Evolutionary conservation across 2,113 vertebrate genomes (phyloP).

Genomic region (Fregetta grallaria): DNA sequence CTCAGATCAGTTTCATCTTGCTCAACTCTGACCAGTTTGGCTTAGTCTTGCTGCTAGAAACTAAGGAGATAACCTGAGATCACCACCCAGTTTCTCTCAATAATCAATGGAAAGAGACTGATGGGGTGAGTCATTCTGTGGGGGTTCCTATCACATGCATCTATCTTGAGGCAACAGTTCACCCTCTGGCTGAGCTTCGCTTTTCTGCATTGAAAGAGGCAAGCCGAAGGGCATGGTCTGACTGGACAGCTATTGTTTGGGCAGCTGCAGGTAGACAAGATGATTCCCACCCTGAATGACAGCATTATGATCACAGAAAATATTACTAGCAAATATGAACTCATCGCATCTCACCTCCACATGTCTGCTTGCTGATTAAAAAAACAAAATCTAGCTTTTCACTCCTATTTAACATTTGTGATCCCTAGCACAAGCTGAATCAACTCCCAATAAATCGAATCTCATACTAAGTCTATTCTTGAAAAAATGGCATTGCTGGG

Average conservation of each 20-base stretch:
- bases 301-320: background rate
- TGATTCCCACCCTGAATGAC: background rate
- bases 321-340: background rate
- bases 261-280: background rate
- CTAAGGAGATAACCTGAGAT: background rate
- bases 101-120: background rate
- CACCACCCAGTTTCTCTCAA: background rate
- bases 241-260: background rate
- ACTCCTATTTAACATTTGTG: background rate
- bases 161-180: background rate
- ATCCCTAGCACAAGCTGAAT: background rate
- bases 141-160: background rate
- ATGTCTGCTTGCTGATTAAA: background rate
- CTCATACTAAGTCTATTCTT: background rate
- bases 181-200: background rate
- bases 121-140: background rate
- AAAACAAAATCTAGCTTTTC: background rate
- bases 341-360: background rate
- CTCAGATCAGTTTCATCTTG: background rate
- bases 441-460: background rate
- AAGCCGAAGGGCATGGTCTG: background rate
- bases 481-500: background rate
- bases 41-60: background rate
- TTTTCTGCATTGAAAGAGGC: background rate
- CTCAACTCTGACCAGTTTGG: background rate